Percentiles rank a stretch among this genome's conserved stretches.
Evolutionary conservation across 2,888 invertebrate species (phyloP).

Genomic region (Papilio elwesi): DNA sequence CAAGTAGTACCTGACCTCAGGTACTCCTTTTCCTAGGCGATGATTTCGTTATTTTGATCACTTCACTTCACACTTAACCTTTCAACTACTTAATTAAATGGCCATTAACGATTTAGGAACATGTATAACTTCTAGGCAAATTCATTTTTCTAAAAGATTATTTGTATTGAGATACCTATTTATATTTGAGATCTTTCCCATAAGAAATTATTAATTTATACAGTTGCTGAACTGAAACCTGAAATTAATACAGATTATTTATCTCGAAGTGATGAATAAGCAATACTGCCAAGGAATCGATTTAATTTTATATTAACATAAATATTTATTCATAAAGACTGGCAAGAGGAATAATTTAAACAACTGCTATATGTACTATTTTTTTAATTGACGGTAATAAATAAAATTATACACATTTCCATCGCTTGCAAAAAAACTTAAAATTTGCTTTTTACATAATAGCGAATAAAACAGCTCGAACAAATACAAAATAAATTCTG

Average conservation of each 20-base stretch:
- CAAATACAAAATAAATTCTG: slow-evolving; percentile 34
- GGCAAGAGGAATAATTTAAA: neutral
- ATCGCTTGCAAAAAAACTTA: slow-evolving; percentile 33
- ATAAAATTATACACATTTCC: slow-evolving; percentile 42
- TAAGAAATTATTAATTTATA: no score
- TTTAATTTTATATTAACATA: neutral
- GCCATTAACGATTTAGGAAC: no score
- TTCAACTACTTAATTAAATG: no score
- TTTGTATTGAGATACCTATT: no score
- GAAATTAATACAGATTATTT: neutral
- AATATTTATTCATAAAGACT: neutral
- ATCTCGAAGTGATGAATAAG: neutral
- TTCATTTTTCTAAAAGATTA: no score
- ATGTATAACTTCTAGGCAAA: no score
- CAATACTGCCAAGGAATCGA: neutral
- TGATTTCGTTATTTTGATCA: no score
- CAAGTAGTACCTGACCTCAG: no score
- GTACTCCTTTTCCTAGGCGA: no score
- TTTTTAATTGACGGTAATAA: slow-evolving; percentile 47
- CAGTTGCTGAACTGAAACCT: neutral
- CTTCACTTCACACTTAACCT: no score
- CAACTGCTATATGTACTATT: slow-evolving; percentile 2
- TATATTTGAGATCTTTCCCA: no score
- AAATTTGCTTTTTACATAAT: neutral
- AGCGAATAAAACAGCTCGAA: slow-evolving; percentile 8